Evolutionary conservation across 2,797 vertebrate species (phyloP).

Genomic region (Eupleurogrammus muticus): DNA sequence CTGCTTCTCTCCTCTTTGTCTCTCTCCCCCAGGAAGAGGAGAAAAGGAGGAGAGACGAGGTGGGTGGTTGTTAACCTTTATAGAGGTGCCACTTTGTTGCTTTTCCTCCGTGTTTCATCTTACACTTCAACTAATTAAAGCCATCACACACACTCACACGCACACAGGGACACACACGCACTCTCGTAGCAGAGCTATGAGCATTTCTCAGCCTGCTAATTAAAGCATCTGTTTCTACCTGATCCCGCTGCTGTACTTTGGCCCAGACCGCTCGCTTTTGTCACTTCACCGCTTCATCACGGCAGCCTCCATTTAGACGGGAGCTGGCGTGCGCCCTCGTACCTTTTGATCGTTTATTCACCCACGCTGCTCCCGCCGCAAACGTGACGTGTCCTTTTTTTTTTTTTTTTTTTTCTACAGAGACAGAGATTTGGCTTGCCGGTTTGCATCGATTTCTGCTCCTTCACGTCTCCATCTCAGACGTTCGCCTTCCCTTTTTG

Average conservation of each 20-base stretch:
- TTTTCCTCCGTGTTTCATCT: constrained; percentile 63
- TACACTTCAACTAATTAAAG: constrained; percentile 66
- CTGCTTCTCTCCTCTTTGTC: constrained; percentile 37
- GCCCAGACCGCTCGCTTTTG: constrained; percentile 31
- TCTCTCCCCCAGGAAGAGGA: constrained; percentile 14
- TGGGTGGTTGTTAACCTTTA: constrained; percentile 68
- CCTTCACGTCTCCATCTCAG: constrained; percentile 5
- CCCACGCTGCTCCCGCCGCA: not conserved
- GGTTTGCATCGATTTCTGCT: constrained; percentile 18
- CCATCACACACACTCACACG: constrained; percentile 54
- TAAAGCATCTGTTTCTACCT: constrained; percentile 68
- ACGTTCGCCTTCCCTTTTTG: not conserved
- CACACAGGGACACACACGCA: constrained; percentile 3
- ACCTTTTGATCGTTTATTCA: constrained; percentile 5
- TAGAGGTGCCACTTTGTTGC: constrained; percentile 67
- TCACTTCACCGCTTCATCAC: constrained; percentile 14
- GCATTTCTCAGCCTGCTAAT: constrained; percentile 63
- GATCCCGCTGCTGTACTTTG: constrained; percentile 30
- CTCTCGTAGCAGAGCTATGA: constrained; percentile 7
- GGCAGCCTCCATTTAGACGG: not conserved
- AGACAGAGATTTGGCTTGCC: constrained; percentile 6
- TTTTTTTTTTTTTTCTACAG: constrained; percentile 2
- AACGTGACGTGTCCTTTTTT: constrained; percentile 1
- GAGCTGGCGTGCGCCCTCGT: not conserved
- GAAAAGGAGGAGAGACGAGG: constrained; percentile 1